phyloP scores from a whole-genome alignment of 2,888 invertebrate genomes.

The Cheilosia vernalis region DNA sequence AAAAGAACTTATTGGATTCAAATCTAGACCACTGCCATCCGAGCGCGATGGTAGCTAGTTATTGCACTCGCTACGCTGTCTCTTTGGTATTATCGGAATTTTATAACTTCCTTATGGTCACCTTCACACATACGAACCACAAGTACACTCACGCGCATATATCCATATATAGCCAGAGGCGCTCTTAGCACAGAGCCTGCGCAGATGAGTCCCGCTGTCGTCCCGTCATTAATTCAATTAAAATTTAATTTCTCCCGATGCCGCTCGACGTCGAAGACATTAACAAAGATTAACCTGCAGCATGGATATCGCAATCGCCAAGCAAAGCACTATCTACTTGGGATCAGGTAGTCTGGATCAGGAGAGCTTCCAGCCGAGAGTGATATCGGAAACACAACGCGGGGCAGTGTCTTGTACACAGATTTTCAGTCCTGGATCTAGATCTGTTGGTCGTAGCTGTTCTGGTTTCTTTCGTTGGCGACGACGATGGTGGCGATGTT shows the following conservation, averaged over 20 bases:
- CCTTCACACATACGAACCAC: constrained; percentile 34
- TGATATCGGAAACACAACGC: constrained; percentile 43
- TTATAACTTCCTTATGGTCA: constrained; percentile 70
- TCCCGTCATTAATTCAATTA: constrained; percentile 67
- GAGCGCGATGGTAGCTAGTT: no score
- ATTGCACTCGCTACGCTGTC: constrained; percentile 16
- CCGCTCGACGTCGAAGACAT: constrained; percentile 54
- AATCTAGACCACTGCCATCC: constrained; percentile 47
- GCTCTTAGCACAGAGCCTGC: not conserved
- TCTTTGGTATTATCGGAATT: constrained; percentile 39
- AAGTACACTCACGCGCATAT: not conserved
- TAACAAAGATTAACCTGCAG: constrained; percentile 44
- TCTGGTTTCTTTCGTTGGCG: constrained; percentile 8
- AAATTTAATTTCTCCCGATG: constrained; percentile 58
- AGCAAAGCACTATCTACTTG: constrained; percentile 35
- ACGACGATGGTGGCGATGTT: constrained; percentile 8
- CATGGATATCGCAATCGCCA: constrained; percentile 25
- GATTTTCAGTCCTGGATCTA: constrained; percentile 32
- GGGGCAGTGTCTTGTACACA: not conserved
- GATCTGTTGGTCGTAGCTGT: constrained; percentile 46
- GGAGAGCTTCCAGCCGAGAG: constrained; percentile 49
- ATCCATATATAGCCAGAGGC: not conserved
- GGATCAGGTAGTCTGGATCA: constrained; percentile 58
- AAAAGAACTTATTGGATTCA: constrained; percentile 42
- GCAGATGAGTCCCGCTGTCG: constrained; percentile 42